A percentile compares a stretch with the other conserved stretches of the same genome.
phyloP scores from a whole-genome alignment of 2,888 invertebrate species.

The Dusona sp. region DNA sequence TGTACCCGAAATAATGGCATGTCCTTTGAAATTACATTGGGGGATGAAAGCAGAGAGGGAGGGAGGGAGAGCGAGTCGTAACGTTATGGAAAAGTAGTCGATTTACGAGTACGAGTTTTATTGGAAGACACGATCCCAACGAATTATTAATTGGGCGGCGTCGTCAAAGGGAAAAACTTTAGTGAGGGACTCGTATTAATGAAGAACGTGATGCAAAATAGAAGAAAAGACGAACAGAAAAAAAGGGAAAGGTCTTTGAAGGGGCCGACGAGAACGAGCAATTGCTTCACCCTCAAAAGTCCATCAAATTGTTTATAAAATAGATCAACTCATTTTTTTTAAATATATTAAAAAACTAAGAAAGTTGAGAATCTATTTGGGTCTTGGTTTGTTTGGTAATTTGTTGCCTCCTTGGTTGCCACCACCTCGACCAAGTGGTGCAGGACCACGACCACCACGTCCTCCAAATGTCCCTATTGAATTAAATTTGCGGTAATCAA shows the following conservation, averaged over 20 bases:
- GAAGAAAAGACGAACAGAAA: not conserved
- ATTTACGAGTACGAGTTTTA: not conserved
- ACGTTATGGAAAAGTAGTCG: not conserved
- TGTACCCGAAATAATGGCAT: not conserved
- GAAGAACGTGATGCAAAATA: not conserved
- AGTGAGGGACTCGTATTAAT: slow-evolving; percentile 20
- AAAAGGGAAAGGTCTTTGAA: not conserved
- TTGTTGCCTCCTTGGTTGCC: slow-evolving; percentile 81
- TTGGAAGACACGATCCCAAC: slow-evolving; percentile 2
- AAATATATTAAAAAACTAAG: slow-evolving; percentile 28
- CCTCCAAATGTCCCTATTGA: slow-evolving; percentile 87
- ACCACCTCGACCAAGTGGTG: slow-evolving; percentile 86
- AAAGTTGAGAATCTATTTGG: slow-evolving; percentile 72
- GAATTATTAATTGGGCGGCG: slow-evolving; percentile 42
- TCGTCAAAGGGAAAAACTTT: slow-evolving; percentile 1
- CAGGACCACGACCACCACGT: slow-evolving; percentile 86
- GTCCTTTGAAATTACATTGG: not conserved
- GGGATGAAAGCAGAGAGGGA: not conserved
- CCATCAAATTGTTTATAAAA: not conserved
- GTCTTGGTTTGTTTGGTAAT: slow-evolving; percentile 78
- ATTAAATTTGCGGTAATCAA: not conserved
- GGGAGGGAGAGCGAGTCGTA: not conserved
- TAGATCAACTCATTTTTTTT: too few relatives aligned
- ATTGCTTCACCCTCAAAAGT: not conserved
- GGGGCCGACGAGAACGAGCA: not conserved